Conservation (phyloP, 1,140 invertebrate species). For the Sarcophaga bullata region DNA sequence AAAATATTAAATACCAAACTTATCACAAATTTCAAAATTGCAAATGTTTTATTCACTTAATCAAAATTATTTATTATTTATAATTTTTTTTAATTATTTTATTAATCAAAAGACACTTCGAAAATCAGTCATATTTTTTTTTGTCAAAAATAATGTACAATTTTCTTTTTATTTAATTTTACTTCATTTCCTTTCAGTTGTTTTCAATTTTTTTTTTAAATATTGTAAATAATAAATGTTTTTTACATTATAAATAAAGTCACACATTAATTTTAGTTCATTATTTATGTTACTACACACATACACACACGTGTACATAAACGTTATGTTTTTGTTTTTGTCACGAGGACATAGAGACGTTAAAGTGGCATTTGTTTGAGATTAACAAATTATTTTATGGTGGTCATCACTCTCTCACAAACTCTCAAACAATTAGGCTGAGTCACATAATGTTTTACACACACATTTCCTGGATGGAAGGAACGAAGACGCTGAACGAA, state of each 20-base stretch:
- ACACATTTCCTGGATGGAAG: background rate
- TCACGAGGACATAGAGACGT: no score
- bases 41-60: no score
- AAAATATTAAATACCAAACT: background rate
- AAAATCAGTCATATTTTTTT: conserved; percentile 9
- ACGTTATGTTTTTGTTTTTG: no score
- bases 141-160: background rate
- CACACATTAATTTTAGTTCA: background rate
- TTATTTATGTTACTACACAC: background rate
- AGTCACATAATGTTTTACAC: no score
- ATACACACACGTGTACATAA: no score
- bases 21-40: background rate
- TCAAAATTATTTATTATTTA: no score
- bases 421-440: no score
- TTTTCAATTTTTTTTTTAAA: background rate
- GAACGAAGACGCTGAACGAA: no score
- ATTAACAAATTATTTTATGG: conserved; percentile 4
- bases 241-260: background rate
- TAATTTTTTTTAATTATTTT: background rate
- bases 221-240: background rate
- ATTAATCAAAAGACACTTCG: conserved; percentile 2
- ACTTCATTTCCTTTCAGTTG: no score
- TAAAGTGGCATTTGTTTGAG: background rate
- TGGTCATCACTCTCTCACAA: background rate
- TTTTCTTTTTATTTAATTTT: no score